Conservation (phyloP, 2,113 vertebrate species). For the Stictonetta naevosa region DNA sequence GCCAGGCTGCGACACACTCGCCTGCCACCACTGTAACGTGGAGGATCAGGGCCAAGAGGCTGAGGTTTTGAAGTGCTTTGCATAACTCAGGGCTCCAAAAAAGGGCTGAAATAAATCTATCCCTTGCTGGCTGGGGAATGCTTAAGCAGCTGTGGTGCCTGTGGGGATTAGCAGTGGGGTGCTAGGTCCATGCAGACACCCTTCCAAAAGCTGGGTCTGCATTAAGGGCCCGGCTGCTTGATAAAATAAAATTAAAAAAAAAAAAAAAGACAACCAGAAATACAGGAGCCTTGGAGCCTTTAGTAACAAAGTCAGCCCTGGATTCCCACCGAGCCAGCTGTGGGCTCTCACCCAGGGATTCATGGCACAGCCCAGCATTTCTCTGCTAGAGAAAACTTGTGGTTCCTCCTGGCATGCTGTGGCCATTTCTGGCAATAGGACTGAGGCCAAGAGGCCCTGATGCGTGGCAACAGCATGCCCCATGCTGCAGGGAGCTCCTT, state of each 20-base stretch:
- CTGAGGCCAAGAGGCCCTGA: not conserved
- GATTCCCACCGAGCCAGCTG: not conserved
- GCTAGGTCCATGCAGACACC: not conserved
- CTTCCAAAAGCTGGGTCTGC: not conserved
- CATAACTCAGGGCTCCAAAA: not conserved
- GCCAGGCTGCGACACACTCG: not conserved
- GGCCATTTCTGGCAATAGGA: not conserved
- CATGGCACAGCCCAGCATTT: fast-evolving
- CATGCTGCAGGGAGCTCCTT: not conserved
- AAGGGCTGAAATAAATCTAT: not conserved
- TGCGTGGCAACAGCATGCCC: fast-evolving
- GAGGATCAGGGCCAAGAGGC: not conserved
- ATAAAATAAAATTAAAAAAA: not conserved
- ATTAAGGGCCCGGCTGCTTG: fast-evolving
- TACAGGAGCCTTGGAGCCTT: not conserved
- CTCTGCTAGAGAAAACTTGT: not conserved
- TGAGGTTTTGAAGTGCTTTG: not conserved
- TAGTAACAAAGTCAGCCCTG: not conserved
- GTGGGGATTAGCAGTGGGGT: not conserved
- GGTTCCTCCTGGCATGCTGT: not conserved
- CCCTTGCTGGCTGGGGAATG: not conserved
- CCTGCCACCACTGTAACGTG: not conserved
- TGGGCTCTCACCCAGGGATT: fast-evolving
- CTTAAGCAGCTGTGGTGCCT: not conserved
- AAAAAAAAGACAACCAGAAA: not conserved